These are phyloP conservation scores for Pavo muticus DNA, from an alignment of 2,113 vertebrate genomes.

Conservation along the genomic window DNA sequence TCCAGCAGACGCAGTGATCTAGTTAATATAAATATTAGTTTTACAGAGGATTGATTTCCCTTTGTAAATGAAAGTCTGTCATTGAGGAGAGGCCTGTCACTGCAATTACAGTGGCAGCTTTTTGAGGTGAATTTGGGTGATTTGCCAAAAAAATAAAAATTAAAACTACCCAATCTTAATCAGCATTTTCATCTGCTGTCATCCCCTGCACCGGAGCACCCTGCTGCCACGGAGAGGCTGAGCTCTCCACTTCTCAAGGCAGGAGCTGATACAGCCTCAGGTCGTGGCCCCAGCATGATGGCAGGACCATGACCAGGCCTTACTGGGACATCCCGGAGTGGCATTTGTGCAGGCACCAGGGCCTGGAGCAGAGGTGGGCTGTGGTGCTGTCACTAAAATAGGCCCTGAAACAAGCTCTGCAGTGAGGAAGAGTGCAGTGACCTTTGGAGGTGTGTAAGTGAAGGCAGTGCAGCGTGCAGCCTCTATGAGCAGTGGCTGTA, in stretches of 20 bases:
- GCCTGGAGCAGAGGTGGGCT: neutral
- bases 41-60: slow-evolving; percentile 23
- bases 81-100: neutral
- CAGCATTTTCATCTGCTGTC: slow-evolving; percentile 37
- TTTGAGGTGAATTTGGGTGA: slow-evolving; percentile 41
- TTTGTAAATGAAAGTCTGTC: slow-evolving; percentile 41
- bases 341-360: neutral
- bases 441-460: neutral
- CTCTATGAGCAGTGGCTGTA: slow-evolving; percentile 1
- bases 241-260: neutral
- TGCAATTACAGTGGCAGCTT: neutral
- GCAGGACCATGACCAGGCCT: neutral
- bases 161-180: slow-evolving; percentile 10
- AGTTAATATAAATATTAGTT: slow-evolving; percentile 52
- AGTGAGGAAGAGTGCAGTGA: neutral
- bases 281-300: neutral
- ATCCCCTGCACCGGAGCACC: neutral
- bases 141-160: slow-evolving; percentile 21
- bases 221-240: neutral
- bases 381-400: neutral
- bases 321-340: neutral
- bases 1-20: slow-evolving; percentile 50
- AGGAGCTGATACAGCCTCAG: neutral
- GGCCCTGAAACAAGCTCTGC: neutral
- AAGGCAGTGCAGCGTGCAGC: neutral